Evolutionary conservation across 1,140 invertebrate species (phyloP).

Genomic region (Zaprionus camerounensis): DNA sequence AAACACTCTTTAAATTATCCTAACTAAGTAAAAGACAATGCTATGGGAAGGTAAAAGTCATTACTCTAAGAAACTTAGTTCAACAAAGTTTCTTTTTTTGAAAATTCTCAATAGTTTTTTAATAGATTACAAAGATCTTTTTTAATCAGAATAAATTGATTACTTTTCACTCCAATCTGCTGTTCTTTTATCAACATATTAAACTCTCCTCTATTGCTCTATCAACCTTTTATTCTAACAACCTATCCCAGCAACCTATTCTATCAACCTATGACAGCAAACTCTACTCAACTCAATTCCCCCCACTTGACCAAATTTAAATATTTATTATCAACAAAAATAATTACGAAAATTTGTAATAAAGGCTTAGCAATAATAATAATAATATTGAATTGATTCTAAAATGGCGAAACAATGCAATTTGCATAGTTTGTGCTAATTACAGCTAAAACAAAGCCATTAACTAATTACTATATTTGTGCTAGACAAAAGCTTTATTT

Average conservation of each 20-base stretch:
- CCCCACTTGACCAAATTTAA: background rate
- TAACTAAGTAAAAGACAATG: no score
- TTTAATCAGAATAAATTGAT: no score
- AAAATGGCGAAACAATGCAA: background rate
- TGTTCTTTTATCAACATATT: no score
- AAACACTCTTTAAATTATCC: no score
- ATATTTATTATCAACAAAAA: background rate
- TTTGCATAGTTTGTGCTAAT: conserved; percentile 9
- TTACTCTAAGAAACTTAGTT: background rate
- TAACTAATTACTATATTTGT: conserved; percentile 22
- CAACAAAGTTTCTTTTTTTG: background rate
- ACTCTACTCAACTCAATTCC: background rate
- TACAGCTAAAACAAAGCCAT: conserved; percentile 21
- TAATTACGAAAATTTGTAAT: background rate
- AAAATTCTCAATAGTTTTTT: no score
- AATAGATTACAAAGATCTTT: no score
- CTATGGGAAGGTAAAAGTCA: no score
- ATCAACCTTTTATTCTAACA: no score
- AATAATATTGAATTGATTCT: background rate
- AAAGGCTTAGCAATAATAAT: background rate
- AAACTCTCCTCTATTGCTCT: no score
- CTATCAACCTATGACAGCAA: no score
- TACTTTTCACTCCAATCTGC: no score
- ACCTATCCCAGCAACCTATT: no score
- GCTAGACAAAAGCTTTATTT: conserved; percentile 6